Percentiles rank a stretch among this genome's conserved stretches.
Evolutionary conservation across 1,140 invertebrate genomes (phyloP).

Genomic region (Pseudoatta argentina): DNA sequence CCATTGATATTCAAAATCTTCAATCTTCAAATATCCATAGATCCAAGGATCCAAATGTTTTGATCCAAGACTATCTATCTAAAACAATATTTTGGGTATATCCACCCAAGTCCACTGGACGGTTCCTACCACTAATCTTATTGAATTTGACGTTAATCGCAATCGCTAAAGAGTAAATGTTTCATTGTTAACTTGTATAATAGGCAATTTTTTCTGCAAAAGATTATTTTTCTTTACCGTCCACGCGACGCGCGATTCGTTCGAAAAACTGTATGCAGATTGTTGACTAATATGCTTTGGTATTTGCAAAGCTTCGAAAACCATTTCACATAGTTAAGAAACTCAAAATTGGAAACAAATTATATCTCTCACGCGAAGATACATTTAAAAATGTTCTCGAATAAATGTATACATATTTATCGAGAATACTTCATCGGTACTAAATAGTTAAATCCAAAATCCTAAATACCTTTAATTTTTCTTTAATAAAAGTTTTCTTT

Average conservation of each 20-base stretch:
- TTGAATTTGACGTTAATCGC: constrained; percentile 65
- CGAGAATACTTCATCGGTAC: background rate
- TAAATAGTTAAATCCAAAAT: background rate
- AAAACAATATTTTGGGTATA: constrained; percentile 71
- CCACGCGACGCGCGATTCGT: constrained; percentile 25
- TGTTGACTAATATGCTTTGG: constrained; percentile 21
- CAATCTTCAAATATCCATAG: constrained; percentile 42
- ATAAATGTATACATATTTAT: background rate
- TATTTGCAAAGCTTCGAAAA: constrained; percentile 39
- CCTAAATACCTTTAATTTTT: no score
- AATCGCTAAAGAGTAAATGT: constrained; percentile 74
- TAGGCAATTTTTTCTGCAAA: constrained; percentile 7
- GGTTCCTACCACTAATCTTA: constrained; percentile 81
- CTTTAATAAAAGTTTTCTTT: background rate
- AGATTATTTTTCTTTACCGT: constrained; percentile 7
- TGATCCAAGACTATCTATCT: constrained; percentile 45
- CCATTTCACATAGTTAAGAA: constrained; percentile 32
- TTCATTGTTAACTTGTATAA: constrained; percentile 57
- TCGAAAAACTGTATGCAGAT: constrained; percentile 36
- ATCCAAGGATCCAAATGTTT: constrained; percentile 37
- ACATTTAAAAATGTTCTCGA: constrained; percentile 11
- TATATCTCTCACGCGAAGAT: constrained; percentile 22
- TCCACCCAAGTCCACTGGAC: constrained; percentile 79
- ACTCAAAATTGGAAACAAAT: constrained; percentile 17
- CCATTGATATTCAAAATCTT: constrained; percentile 40